Evolutionary conservation across 2,113 vertebrate genomes (phyloP).

Genomic region (Cyanoderma ruficeps): DNA sequence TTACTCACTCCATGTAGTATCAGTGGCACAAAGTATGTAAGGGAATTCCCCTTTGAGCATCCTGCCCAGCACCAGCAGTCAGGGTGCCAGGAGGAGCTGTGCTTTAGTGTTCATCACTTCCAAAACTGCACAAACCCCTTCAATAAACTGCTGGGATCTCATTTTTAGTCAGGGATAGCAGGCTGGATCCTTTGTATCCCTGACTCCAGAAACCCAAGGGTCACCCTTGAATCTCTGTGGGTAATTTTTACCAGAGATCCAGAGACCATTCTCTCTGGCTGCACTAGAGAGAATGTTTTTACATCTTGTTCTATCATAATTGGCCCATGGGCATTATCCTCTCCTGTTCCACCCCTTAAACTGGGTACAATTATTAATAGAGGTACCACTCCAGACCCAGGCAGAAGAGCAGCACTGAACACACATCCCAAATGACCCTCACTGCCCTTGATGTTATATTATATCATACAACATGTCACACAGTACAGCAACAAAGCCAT

Average conservation of each 20-base stretch:
- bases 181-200: accelerated
- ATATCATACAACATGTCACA: background rate
- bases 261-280: background rate
- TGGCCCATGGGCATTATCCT: background rate
- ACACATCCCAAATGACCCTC: background rate
- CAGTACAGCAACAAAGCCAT: background rate
- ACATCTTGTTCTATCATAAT: background rate
- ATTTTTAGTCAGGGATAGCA: background rate
- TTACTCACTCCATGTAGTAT: background rate
- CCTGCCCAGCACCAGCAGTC: background rate
- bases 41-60: background rate
- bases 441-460: too few relatives aligned
- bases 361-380: background rate
- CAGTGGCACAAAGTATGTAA: background rate
- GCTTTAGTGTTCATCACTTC: background rate
- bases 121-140: background rate
- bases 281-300: too few relatives aligned
- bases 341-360: background rate
- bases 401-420: background rate
- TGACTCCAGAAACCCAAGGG: background rate
- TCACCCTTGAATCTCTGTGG: background rate
- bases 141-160: background rate
- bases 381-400: background rate
- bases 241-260: background rate
- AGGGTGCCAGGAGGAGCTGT: background rate